These are phyloP conservation scores for Epistrophe eligans DNA, from an alignment of 2,888 invertebrate species.

Conservation along the genomic window DNA sequence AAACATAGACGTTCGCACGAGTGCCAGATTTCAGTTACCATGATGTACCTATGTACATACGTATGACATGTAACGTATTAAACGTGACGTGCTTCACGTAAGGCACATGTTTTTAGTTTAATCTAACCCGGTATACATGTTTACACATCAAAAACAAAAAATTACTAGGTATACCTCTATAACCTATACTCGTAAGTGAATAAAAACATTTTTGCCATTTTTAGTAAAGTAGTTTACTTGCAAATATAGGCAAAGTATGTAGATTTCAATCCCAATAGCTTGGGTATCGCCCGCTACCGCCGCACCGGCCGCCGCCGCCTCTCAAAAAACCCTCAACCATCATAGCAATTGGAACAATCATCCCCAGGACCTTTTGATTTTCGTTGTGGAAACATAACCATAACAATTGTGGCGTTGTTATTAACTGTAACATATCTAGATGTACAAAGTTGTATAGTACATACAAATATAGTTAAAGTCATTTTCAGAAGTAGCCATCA, in stretches of 20 bases:
- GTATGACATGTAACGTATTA: too few relatives aligned
- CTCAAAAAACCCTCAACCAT: neutral
- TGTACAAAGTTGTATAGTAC: neutral
- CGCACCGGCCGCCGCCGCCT: neutral
- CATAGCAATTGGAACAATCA: slow-evolving; percentile 22
- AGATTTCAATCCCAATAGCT: slow-evolving; percentile 35
- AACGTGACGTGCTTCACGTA: too few relatives aligned
- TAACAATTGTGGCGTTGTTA: slow-evolving; percentile 71
- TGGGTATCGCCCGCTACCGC: neutral
- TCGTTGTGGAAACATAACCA: slow-evolving; percentile 67
- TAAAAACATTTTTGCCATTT: slow-evolving; percentile 38
- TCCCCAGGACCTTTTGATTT: slow-evolving; percentile 58
- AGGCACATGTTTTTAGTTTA: too few relatives aligned
- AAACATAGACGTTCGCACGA: too few relatives aligned
- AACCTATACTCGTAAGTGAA: neutral
- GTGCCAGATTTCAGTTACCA: too few relatives aligned
- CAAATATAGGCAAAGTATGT: slow-evolving; percentile 50
- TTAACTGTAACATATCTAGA: slow-evolving; percentile 51
- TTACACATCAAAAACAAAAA: too few relatives aligned
- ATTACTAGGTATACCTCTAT: too few relatives aligned
- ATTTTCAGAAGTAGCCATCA: slow-evolving; percentile 57
- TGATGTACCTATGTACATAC: too few relatives aligned
- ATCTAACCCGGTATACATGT: too few relatives aligned
- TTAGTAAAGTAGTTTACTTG: neutral
- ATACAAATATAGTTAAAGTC: slow-evolving; percentile 54